Conservation (phyloP, 2,888 invertebrate genomes). For the Thymelicus sylvestris region DNA sequence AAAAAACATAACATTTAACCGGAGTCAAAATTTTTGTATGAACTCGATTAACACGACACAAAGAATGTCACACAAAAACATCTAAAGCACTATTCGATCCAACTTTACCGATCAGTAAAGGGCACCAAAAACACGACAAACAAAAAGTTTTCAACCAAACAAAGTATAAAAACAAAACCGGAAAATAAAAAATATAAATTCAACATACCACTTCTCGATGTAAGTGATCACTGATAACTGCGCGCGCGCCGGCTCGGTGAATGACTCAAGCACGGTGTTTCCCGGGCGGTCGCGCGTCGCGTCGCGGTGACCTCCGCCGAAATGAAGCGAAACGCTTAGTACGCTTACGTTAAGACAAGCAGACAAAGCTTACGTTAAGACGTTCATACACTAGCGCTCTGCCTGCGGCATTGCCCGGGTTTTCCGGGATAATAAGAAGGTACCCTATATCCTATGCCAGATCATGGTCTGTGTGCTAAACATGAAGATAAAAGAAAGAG, state of each 20-base stretch:
- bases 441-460: no score
- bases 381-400: no score
- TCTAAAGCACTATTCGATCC: not conserved
- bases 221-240: slow-evolving; percentile 44
- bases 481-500: no score
- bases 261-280: slow-evolving; percentile 40
- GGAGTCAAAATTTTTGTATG: no score
- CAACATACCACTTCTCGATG: slow-evolving; percentile 50
- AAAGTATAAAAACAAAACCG: slow-evolving; percentile 22
- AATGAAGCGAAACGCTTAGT: slow-evolving; percentile 11
- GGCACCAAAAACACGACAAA: slow-evolving; percentile 6
- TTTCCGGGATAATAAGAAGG: no score
- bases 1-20: no score
- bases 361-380: not conserved
- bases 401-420: no score
- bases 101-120: not conserved
- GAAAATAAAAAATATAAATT: slow-evolving; percentile 38
- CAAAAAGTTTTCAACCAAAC: not conserved
- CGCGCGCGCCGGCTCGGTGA: slow-evolving; percentile 47
- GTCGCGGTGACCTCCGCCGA: slow-evolving; percentile 46
- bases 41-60: no score
- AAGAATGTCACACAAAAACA: no score
- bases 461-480: no score
- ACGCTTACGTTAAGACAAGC: not conserved
- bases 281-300: slow-evolving; percentile 25